Evolutionary conservation across 2,113 vertebrate genomes (phyloP).

Genomic region (Gymnorhina tibicen): DNA sequence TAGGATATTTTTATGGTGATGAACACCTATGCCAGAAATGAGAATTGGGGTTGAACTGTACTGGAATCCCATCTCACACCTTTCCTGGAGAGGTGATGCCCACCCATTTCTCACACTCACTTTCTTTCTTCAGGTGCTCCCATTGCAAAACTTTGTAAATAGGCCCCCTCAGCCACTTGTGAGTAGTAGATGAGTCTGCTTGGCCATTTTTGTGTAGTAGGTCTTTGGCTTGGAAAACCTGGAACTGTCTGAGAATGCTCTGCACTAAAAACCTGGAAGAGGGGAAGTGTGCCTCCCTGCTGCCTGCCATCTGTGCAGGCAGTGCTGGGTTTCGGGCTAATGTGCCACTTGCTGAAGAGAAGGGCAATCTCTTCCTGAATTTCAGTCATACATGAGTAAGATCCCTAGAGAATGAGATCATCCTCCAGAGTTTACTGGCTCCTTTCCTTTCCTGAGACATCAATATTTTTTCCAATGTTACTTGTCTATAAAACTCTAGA

Average conservation of each 20-base stretch:
- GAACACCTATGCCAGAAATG: not conserved
- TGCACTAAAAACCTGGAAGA: not conserved
- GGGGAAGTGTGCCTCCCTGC: not conserved
- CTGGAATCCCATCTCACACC: not conserved
- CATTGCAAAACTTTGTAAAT: not conserved
- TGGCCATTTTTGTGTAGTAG: not conserved
- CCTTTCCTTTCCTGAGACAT: not conserved
- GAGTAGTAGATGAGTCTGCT: not conserved
- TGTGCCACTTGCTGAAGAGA: not conserved
- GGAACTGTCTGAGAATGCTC: not conserved
- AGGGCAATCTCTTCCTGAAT: not conserved
- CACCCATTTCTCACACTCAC: not conserved
- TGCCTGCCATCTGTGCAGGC: not conserved
- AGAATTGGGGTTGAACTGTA: not conserved
- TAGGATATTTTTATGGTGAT: not conserved
- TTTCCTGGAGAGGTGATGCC: not conserved
- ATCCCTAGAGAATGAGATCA: not conserved
- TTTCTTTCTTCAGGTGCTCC: not conserved
- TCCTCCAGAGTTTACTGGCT: not conserved
- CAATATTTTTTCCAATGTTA: not conserved
- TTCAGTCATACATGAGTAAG: not conserved
- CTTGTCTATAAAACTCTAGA: not conserved
- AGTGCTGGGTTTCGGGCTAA: not conserved
- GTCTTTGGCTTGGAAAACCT: not conserved
- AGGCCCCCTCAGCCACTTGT: not conserved